A percentile compares a stretch with the other conserved stretches of the same genome.
Conservation (phyloP, 1,140 invertebrate species). For the Lordiphosa stackelbergi region DNA sequence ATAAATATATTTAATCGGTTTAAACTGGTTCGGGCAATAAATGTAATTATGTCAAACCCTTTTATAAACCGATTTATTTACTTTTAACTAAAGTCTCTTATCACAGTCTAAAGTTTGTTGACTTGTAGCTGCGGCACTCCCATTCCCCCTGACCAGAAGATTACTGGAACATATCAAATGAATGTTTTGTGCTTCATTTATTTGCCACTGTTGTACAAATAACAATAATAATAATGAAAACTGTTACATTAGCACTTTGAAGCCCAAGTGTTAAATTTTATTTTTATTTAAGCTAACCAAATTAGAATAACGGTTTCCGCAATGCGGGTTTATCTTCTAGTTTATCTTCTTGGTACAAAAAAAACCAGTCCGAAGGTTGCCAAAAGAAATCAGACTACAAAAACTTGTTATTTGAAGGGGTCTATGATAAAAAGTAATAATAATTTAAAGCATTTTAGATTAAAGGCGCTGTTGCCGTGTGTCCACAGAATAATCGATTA, state of each 20-base stretch:
- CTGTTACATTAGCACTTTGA: conserved; percentile 36
- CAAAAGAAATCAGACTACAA: conserved; percentile 1
- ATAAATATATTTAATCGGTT: conserved; percentile 19
- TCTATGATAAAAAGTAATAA: conserved; percentile 21
- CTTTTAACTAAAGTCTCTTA: conserved; percentile 7
- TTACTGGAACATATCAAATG: conserved; percentile 33
- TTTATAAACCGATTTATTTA: conserved; percentile 10
- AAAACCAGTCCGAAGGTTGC: not conserved
- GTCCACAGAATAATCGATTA: conserved; percentile 52
- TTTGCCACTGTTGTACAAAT: conserved; percentile 24
- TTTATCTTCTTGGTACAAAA: too few species aligned
- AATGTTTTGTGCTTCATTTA: conserved; percentile 11
- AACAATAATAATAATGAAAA: conserved; percentile 7
- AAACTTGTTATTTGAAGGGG: conserved; percentile 4
- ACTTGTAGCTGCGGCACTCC: conserved; percentile 22
- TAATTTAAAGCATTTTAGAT: conserved; percentile 20
- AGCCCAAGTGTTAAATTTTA: conserved; percentile 22
- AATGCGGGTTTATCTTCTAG: too few species aligned
- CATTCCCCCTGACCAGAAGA: conserved; percentile 17
- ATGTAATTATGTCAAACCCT: conserved; percentile 5
- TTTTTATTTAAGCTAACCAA: not conserved
- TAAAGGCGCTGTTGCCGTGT: conserved; percentile 33
- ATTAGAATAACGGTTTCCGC: not conserved
- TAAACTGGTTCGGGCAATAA: conserved; percentile 17
- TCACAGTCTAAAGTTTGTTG: conserved; percentile 37